Conservation (phyloP, 2,113 vertebrate species). For the Puffinus mauretanicus region DNA sequence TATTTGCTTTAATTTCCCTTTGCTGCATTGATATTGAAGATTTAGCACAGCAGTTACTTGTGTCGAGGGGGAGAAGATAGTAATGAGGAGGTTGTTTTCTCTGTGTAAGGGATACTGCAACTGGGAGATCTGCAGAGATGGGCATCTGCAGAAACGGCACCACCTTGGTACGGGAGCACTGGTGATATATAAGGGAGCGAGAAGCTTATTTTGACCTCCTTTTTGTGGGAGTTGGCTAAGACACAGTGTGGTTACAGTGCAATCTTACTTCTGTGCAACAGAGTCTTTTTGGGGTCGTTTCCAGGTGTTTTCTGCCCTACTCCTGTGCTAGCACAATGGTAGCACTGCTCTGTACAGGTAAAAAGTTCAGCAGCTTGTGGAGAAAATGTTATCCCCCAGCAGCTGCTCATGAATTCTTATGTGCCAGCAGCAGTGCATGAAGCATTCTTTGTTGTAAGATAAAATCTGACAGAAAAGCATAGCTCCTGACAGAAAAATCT, state of each 20-base stretch:
- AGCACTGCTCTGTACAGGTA: not conserved
- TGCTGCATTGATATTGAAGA: not conserved
- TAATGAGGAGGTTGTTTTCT: not conserved
- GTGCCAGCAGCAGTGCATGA: constrained; percentile 60
- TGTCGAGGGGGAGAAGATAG: not conserved
- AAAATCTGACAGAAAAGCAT: constrained; percentile 62
- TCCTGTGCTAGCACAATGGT: not conserved
- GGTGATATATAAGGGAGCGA: not conserved
- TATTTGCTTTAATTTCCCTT: not conserved
- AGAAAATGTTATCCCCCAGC: constrained; percentile 52
- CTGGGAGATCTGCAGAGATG: not conserved
- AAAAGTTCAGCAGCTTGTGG: constrained; percentile 54
- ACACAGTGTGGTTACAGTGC: not conserved
- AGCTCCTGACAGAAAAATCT: constrained; percentile 60
- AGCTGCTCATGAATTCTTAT: constrained; percentile 58
- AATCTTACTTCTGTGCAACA: not conserved
- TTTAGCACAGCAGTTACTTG: not conserved
- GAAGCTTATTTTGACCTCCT: not conserved
- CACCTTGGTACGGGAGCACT: not conserved
- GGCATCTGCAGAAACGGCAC: not conserved
- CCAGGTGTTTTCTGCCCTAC: not conserved
- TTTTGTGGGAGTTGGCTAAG: not conserved
- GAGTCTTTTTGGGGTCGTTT: not conserved
- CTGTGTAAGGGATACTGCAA: too few species aligned
- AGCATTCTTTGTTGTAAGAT: constrained; percentile 59